Base-by-base conservation (phyloP, 2,797 vertebrate species). In the Lepidocolaptes lacrymiger region DNA sequence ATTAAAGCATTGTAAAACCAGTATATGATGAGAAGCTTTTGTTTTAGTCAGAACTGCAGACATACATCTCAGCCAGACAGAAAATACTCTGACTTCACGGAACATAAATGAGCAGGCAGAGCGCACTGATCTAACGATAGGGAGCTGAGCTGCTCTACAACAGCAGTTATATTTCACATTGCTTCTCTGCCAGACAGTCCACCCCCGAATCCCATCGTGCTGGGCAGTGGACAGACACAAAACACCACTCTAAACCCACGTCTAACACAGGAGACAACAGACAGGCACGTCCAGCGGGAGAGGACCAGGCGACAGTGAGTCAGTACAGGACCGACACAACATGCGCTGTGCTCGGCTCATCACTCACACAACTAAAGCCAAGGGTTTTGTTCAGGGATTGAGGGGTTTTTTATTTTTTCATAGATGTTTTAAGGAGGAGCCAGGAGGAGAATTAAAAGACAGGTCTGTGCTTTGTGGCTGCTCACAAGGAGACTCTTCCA, bases 241-340 rank as follows among this genome's bases (percentile, higher is more conserved):
- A 78, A 20, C 76, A 59, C 62, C 7, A 8, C 78, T 63, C 86
- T 9, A 51, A 83, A 43, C 8, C 87, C 79, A 62, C 1, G 12
- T 51, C 82, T 28, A 49, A 52, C 28, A 28, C 27, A 1, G 44
- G 79, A 94, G 90, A 79, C 66, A 75, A 91, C 85, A 89, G 94
- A 81, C 89, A 75, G 85, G 87, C 91, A 96, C 67, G 85, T 91
- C 91, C 93, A 80, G 85, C 0, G 2, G n/a, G 71, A 76, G 71
- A 77, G 87, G 67, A 91, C 81, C 81, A 64, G 85, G 87, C 92
- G 95, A 85, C 66, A 58, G 85, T 92, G 95, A 93, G 89, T 93
- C 88, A 92, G 89, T 49, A 4, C 41, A 36, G 87, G 77, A 58
- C 12, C 62, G 8, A 86, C 89, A 91, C 55, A 67, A 54, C 76